These are phyloP conservation scores for Anabacerthia variegaticeps DNA, from an alignment of 2,797 vertebrate species.

Conservation along the genomic window DNA sequence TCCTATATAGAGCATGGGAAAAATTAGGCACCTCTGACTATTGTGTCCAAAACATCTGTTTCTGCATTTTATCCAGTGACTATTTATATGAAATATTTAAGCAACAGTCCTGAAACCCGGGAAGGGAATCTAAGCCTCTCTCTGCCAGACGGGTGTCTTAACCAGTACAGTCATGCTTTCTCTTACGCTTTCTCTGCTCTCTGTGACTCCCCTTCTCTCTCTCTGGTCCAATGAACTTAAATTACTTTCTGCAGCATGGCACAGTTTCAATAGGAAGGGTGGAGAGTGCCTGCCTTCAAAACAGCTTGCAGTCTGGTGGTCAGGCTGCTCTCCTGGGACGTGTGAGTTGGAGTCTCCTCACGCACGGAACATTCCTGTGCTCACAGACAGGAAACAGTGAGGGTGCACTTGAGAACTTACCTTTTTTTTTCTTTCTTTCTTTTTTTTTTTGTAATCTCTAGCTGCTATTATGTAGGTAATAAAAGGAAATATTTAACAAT, in stretches of 20 bases:
- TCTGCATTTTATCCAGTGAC: conserved; percentile 19
- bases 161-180: conserved; percentile 49
- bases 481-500: conserved; percentile 68
- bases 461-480: conserved; percentile 45
- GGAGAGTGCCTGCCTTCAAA: conserved; percentile 57
- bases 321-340: conserved; percentile 23
- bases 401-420: conserved; percentile 43
- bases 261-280: conserved; percentile 67
- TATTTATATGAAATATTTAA: conserved; percentile 32
- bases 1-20: conserved; percentile 11
- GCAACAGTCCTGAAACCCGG: not conserved
- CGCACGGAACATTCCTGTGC: conserved; percentile 46
- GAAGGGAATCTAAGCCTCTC: conserved; percentile 2
- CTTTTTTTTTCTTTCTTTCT: not conserved
- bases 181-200: not conserved
- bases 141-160: conserved; percentile 17
- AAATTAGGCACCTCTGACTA: conserved; percentile 1
- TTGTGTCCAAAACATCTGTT: conserved; percentile 30
- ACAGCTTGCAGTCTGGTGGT: conserved; percentile 54
- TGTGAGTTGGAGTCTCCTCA: conserved; percentile 44
- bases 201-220: not conserved
- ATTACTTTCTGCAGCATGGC: conserved; percentile 51
- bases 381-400: conserved; percentile 47
- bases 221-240: conserved; percentile 27
- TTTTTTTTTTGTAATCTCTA: not conserved